Base-by-base conservation (phyloP, 2,888 invertebrate species). In the Drosophila kuntzei region DNA sequence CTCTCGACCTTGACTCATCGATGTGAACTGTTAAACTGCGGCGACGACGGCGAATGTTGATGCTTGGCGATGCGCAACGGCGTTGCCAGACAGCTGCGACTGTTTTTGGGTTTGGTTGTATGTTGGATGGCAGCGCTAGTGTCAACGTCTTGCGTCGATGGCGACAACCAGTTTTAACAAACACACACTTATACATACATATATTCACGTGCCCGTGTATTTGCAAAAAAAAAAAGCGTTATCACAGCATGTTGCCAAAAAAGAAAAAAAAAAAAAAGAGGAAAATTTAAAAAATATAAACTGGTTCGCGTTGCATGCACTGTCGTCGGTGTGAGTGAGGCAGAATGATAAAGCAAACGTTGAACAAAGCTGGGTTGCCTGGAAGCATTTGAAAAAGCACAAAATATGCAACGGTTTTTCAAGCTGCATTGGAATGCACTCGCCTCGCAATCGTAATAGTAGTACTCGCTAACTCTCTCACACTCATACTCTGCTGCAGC, bases 1-100 rank as follows among this genome's bases (percentile, higher is more conserved):
- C 90, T 90, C 87, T 87, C 91, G 91, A 91, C 91, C 91, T 91
- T 91, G 91, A 91, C 91, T 91, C 91, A 91, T 90, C 91, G 90
- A 89, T 89, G 87, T 91, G 91, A 91, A 91, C 91, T 91, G 91
- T 90, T 89, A 90, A 91, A 90, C 86, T 89, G 87, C 71, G 76
- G 69, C 70, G 72, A 79, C 72, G 71, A 37, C 67, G 60, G 49
- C 70, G 66, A 79, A 47, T 64, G 77, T 70, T 49, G 73, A 62
- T 83, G 75, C 67, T 65, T 74, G 60, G 49, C 70, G 70, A 62
- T 62, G 51, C 47, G 57, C 57, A 39, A 55, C 46, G 62, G 63
- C 74, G 79, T 80, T 80, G 79, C 79, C 79, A 79, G 79, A 80
- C 62, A 66, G 61, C 63, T 61, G 53, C 66, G 25, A 71, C 37